Evolutionary conservation across 2,113 vertebrate species (phyloP), one percentile per base, ranked within the genome.

Genomic region (Bagarius yarrelli): DNA sequence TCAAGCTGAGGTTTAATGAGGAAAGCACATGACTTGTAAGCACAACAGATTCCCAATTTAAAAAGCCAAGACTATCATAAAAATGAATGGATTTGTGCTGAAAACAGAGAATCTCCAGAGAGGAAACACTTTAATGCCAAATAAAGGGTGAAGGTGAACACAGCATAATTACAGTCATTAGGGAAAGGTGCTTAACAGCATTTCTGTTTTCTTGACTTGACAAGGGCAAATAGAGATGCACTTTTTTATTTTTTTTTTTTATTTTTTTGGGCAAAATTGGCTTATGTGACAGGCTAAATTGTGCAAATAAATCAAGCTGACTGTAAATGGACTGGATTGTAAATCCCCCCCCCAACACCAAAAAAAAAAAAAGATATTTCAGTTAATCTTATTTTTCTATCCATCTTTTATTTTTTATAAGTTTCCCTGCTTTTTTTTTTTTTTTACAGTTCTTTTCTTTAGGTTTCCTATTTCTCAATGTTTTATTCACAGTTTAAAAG

Each of bases 1-100:
- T 72, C 27, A 71, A 30, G 6, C 69, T 61, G 13, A 61, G 30
- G 13, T 34, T 80, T 72, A 73, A 80, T 72, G 55, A 80, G 53
- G 36, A 8, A 71, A 71, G 66, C 36, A 57, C 25, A 47, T n/a
- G 27, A 25, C 53, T 23, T 71, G 53, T 40, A 21, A 72, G 25
- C 6, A 23, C 40, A 61, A 72, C 19, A 23, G 19, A 47, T 73
- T 63, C 72, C 56, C 36, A 15, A 16, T 78, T 78, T 78, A 67
- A 78, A 78, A 78, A 66, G 47, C 60, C 47, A 53, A 27, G 36
- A 14, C 36, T 50, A 25, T 32, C 1, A 5, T 71, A 50, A 80
- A 71, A 71, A 23, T n/a, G 23, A 32, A 78, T 64, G 27, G 27
- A 32, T 52, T 21, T 61, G 16, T 52, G 2, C n/a, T 77, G 4